Evolutionary conservation across 2,888 invertebrate species (phyloP), one percentile per base, ranked within the genome.

Genomic region (Leucoma salicis): DNA sequence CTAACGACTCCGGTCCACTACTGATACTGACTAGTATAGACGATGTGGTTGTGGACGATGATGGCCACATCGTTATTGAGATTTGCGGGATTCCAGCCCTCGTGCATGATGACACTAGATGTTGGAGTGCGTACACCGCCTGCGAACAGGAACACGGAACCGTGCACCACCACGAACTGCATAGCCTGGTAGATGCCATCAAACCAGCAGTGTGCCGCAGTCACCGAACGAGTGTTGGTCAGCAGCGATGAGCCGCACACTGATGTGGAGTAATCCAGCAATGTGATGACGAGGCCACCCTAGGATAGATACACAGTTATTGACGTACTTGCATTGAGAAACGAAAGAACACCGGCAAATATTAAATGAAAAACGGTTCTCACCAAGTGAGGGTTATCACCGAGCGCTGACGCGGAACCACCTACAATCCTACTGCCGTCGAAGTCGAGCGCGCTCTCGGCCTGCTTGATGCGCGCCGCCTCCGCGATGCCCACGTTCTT

Each of bases 121-220:
- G 29, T 29, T 1, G 29, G 12, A 1, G 29, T 29, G 7, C 29
- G 29, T 1, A 2, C 2, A 1, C 29, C 29, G 13, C 29, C 29
- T 13, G 13, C 1, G 29, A 29, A 29, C 13, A 29, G 14, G 6
- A 12, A 12, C 8, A 3, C 13, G 7, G 29, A 13, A 5, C 29
- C 29, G 14, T 29, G 29, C 3, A 25, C 25, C 8, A 25, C 25
- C 8, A 25, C 25, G 25, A 25, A 25, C 10, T 25, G 25, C 2
- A 5, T 5, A 5, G 25, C 25, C n/a, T 25, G 25, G 25, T 10
- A 8, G 7, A 5, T 5, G 6, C 25, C 25, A n/a, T 25, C 63
- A 28, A 50, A 50, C 78, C 76, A 75, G 58, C 75, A 77, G 51
- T 78, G 70, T 13, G 72, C 66, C 25, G 25, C 25, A 5, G 25